phyloP scores from a whole-genome alignment of 2,113 vertebrate genomes.

The Nerophis ophidion region DNA sequence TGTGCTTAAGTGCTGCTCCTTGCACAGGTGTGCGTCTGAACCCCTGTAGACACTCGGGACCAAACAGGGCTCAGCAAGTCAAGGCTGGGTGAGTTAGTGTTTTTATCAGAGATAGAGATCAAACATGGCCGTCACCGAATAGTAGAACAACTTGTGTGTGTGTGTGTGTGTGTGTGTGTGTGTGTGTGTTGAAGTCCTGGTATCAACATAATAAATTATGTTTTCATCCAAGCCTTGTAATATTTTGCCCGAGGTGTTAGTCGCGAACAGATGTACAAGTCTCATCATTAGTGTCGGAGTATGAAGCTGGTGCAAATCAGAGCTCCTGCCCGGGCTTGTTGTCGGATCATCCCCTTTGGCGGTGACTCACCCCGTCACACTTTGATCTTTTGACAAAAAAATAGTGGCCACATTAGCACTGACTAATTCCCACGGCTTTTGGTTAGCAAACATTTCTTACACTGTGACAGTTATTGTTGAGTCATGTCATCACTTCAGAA shows the following conservation, averaged over 20 bases:
- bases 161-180: constrained; percentile 12
- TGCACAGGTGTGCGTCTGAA: constrained; percentile 61
- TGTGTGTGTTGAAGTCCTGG: constrained; percentile 20
- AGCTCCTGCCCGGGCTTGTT: constrained; percentile 68
- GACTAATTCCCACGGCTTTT: constrained; percentile 69
- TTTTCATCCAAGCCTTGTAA: constrained; percentile 61
- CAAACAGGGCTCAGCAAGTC: constrained; percentile 65
- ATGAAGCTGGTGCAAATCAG: constrained; percentile 64
- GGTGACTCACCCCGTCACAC: constrained; percentile 52
- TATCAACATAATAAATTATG: constrained; percentile 71
- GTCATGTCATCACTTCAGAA: constrained; percentile 16
- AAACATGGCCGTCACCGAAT: constrained; percentile 42
- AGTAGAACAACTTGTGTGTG: constrained; percentile 6
- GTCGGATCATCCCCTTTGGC: constrained; percentile 39
- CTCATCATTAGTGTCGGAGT: constrained; percentile 62
- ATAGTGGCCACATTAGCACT: constrained; percentile 67
- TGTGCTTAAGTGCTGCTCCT: constrained; percentile 33
- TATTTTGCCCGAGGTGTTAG: constrained; percentile 64
- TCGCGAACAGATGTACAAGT: constrained; percentile 66
- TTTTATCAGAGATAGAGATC: constrained; percentile 56
- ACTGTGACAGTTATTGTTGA: constrained; percentile 31
- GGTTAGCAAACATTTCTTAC: constrained; percentile 54
- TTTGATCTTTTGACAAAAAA: constrained; percentile 59
- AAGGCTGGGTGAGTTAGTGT: constrained; percentile 60
- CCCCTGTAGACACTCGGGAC: constrained; percentile 49